Conservation (phyloP, 35 echinoderm and acorn worm species). For the Holothuria glaberrima region DNA sequence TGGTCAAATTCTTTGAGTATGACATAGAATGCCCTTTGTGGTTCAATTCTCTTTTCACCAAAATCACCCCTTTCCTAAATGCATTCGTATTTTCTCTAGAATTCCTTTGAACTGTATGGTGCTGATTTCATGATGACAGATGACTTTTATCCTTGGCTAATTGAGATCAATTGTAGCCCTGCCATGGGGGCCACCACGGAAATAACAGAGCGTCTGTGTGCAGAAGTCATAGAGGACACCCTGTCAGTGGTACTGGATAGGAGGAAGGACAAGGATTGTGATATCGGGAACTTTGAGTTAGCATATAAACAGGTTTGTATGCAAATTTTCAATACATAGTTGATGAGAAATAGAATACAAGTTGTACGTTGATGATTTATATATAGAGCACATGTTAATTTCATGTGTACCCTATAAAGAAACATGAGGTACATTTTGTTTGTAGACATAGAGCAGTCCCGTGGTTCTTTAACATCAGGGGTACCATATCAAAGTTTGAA, state of each 20-base stretch:
- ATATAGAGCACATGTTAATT: too few relatives aligned
- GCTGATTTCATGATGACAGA: constrained; percentile 99
- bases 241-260: constrained; percentile 90
- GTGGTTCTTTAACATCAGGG: too few relatives aligned
- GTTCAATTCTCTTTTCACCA: too few relatives aligned
- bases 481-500: too few relatives aligned
- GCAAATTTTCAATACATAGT: too few relatives aligned
- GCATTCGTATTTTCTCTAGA: constrained; percentile 40
- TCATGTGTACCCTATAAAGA: too few relatives aligned
- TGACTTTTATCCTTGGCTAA: constrained; percentile 90
- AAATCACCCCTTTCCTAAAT: not conserved
- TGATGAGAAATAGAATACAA: too few relatives aligned
- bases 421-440: too few relatives aligned
- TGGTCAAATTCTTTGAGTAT: too few relatives aligned
- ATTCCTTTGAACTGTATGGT: constrained; percentile 97
- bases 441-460: too few relatives aligned
- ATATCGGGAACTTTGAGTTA: constrained; percentile 88
- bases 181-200: constrained; percentile 89
- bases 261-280: constrained; percentile 89
- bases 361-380: too few relatives aligned
- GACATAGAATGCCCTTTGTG: too few relatives aligned
- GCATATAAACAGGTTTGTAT: constrained; percentile 74
- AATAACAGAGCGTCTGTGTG: constrained; percentile 89
- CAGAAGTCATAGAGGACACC: constrained; percentile 93
- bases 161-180: constrained; percentile 96